phyloP scores from a whole-genome alignment of 2,888 invertebrate species.

The Shargacucullia verbasci region DNA sequence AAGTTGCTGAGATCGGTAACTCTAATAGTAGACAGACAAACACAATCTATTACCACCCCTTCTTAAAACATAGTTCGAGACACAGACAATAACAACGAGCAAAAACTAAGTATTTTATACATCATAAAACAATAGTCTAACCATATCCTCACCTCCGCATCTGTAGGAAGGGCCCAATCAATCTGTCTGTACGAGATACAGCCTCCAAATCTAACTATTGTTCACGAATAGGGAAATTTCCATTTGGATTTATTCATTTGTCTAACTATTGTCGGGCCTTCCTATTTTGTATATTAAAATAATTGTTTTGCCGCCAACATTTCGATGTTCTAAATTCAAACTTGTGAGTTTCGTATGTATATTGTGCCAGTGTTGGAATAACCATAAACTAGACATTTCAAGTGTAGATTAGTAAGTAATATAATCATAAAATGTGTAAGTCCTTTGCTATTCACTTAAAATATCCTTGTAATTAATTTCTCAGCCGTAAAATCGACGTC shows the following conservation, averaged over 20 bases:
- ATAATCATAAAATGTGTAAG: slow-evolving; percentile 1
- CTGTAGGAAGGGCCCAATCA: slow-evolving; percentile 84
- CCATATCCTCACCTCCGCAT: slow-evolving; percentile 73
- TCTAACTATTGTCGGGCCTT: slow-evolving; percentile 85
- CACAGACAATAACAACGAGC: slow-evolving; percentile 13
- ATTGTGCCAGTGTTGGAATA: slow-evolving; percentile 26
- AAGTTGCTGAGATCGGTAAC: not conserved
- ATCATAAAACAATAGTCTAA: slow-evolving; percentile 47
- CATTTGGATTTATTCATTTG: slow-evolving; percentile 89
- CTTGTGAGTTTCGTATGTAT: slow-evolving; percentile 39
- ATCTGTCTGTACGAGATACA: slow-evolving; percentile 88
- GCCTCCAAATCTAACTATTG: slow-evolving; percentile 88
- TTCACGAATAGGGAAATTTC: slow-evolving; percentile 88
- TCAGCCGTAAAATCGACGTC: slow-evolving; percentile 56
- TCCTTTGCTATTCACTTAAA: slow-evolving; percentile 26
- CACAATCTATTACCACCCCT: not conserved
- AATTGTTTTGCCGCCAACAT: slow-evolving; percentile 69
- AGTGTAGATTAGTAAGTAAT: not conserved
- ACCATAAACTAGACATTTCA: slow-evolving; percentile 9
- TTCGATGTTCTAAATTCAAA: slow-evolving; percentile 59
- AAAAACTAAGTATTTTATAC: slow-evolving; percentile 23
- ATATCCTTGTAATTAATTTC: slow-evolving; percentile 53
- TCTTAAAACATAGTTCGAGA: slow-evolving; percentile 15
- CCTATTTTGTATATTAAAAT: slow-evolving; percentile 72
- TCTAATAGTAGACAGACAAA: not conserved